A percentile compares a stretch with the other conserved stretches of the same genome.
These are phyloP conservation scores for Karalla daura DNA, from an alignment of 2,797 vertebrate species.

Conservation along the genomic window DNA sequence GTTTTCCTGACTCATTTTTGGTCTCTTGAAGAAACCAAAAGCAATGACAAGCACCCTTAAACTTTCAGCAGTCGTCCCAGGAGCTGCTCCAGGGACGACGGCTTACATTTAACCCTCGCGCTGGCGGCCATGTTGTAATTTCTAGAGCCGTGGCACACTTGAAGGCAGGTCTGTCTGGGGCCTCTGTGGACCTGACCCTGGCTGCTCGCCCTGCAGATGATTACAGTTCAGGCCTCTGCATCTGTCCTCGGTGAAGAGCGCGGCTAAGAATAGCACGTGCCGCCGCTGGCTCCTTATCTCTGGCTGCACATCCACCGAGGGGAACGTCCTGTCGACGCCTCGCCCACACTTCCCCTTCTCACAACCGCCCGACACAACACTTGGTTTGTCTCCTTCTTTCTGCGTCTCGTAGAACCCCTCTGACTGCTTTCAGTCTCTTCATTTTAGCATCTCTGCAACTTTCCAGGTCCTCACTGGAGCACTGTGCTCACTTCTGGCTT, in stretches of 20 bases:
- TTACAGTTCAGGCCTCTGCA: slow-evolving; percentile 25
- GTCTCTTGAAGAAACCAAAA: not conserved
- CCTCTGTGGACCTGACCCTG: slow-evolving; percentile 25
- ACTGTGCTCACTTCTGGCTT: not conserved
- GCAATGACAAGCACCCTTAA: too few relatives aligned
- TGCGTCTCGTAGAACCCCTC: too few relatives aligned
- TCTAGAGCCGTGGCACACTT: not conserved
- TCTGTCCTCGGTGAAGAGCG: slow-evolving; percentile 50
- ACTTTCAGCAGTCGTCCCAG: too few relatives aligned
- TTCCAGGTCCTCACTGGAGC: not conserved
- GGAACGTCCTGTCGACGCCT: slow-evolving; percentile 24
- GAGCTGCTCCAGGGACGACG: too few relatives aligned
- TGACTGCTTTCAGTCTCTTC: too few relatives aligned
- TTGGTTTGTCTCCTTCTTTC: not conserved
- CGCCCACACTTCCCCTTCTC: slow-evolving; percentile 39
- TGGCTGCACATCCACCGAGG: slow-evolving; percentile 52
- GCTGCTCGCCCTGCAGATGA: slow-evolving; percentile 36
- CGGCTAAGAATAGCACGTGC: slow-evolving; percentile 73
- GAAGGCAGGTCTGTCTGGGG: not conserved
- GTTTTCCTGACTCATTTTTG: not conserved
- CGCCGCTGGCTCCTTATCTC: slow-evolving; percentile 70
- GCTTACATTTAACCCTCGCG: too few relatives aligned
- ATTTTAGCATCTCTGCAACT: not conserved
- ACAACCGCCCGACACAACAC: slow-evolving; percentile 12
- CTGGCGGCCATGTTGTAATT: not conserved